These are phyloP conservation scores for Nasonovia ribisnigri DNA, from an alignment of 2,888 invertebrate species.

Conservation along the genomic window DNA sequence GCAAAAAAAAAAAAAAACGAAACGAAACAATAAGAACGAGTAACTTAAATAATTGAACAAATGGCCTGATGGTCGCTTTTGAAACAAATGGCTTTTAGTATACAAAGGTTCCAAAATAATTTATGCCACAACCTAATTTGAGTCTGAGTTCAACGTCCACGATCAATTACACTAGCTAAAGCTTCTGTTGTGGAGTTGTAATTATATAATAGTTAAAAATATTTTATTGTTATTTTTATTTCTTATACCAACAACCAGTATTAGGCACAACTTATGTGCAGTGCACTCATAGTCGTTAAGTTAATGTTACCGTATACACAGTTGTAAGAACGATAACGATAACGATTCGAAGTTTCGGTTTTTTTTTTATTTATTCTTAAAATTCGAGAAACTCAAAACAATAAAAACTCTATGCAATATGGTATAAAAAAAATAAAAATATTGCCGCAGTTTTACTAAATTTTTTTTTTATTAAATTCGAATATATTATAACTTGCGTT, in stretches of 20 bases:
- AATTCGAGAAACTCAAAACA: neutral
- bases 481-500: neutral
- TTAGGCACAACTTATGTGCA: neutral
- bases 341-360: neutral
- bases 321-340: neutral
- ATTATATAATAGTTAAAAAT: slow-evolving; percentile 29
- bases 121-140: slow-evolving; percentile 11
- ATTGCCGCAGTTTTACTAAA: neutral
- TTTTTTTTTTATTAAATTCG: neutral
- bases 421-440: neutral
- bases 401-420: neutral
- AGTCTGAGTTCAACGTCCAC: slow-evolving; percentile 35
- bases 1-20: neutral
- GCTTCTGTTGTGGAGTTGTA: slow-evolving; percentile 34
- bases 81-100: slow-evolving; percentile 28
- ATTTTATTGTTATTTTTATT: slow-evolving; percentile 28
- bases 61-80: neutral
- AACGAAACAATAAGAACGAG: neutral
- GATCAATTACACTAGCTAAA: neutral
- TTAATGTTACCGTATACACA: neutral
- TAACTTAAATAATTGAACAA: slow-evolving; percentile 20
- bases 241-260: neutral
- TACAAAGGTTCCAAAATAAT: slow-evolving; percentile 12
- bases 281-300: neutral
- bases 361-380: neutral